phyloP scores from a whole-genome alignment of 2,113 vertebrate species.

The Noturus placidus region DNA sequence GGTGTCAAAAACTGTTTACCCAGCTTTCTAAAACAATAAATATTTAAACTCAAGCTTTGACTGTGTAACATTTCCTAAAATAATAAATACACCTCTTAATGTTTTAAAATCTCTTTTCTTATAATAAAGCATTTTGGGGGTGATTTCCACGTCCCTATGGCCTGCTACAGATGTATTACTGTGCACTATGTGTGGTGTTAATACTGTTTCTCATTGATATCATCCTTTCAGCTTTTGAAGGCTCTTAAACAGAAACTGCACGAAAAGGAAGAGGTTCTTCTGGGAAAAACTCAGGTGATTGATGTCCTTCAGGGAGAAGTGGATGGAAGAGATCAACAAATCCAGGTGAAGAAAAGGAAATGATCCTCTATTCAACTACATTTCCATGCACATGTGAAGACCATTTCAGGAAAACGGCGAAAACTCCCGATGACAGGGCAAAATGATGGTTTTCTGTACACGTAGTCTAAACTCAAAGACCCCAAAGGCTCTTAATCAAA shows the following conservation, averaged over 20 bases:
- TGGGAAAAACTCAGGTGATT: constrained; percentile 86
- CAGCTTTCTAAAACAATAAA: neutral
- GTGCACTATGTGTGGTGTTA: neutral
- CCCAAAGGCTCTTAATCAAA: neutral
- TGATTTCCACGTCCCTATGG: neutral
- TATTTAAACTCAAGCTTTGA: neutral
- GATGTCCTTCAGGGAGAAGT: constrained; percentile 86
- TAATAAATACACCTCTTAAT: neutral
- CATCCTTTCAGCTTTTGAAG: constrained; percentile 72
- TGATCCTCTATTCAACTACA: neutral
- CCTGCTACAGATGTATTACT: neutral
- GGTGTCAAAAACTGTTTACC: neutral
- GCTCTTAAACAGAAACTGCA: constrained; percentile 88
- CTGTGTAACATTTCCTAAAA: neutral
- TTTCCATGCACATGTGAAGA: neutral
- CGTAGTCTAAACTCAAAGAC: neutral
- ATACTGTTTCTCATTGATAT: neutral
- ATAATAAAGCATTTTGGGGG: neutral
- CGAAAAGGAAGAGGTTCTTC: constrained; percentile 87
- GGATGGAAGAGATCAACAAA: constrained; percentile 78
- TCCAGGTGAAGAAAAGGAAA: constrained; percentile 68
- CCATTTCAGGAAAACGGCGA: neutral
- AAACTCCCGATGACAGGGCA: no score
- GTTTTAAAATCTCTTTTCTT: neutral
- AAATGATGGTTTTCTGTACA: neutral